Evolutionary conservation across 2,888 invertebrate genomes (phyloP).

Genomic region (Lasioglossum leucozonium): DNA sequence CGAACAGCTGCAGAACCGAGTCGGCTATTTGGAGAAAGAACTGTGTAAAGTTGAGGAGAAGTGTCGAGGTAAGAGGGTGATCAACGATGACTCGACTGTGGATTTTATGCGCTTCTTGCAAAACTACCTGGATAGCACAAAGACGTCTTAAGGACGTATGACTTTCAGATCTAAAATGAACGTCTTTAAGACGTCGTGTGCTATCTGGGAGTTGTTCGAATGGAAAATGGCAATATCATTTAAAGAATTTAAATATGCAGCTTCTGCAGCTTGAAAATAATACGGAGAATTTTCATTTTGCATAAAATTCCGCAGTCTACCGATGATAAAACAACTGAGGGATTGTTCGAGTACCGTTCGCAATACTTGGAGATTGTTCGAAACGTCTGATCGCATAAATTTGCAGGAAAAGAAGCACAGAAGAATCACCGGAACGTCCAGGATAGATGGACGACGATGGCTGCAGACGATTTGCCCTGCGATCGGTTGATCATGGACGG

Average conservation of each 20-base stretch:
- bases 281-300: too few relatives aligned
- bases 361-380: neutral
- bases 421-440: slow-evolving; percentile 13
- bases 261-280: too few relatives aligned
- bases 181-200: too few relatives aligned
- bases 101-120: neutral
- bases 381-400: neutral
- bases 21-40: slow-evolving; percentile 68
- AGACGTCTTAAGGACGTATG: too few relatives aligned
- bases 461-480: slow-evolving; percentile 13
- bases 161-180: too few relatives aligned
- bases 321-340: neutral
- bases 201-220: too few relatives aligned
- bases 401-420: slow-evolving; percentile 28
- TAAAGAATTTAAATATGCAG: neutral
- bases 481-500: neutral
- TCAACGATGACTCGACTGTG: neutral
- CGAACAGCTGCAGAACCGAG: slow-evolving; percentile 73
- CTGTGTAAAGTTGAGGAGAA: slow-evolving; percentile 48
- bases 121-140: too few relatives aligned
- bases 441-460: slow-evolving; percentile 37
- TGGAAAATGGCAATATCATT: too few relatives aligned
- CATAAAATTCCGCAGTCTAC: too few relatives aligned
- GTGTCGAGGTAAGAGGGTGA: slow-evolving; percentile 39
- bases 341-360: neutral